phyloP scores from a whole-genome alignment of 2,888 invertebrate species.

The Hydrotaea diabolus region DNA sequence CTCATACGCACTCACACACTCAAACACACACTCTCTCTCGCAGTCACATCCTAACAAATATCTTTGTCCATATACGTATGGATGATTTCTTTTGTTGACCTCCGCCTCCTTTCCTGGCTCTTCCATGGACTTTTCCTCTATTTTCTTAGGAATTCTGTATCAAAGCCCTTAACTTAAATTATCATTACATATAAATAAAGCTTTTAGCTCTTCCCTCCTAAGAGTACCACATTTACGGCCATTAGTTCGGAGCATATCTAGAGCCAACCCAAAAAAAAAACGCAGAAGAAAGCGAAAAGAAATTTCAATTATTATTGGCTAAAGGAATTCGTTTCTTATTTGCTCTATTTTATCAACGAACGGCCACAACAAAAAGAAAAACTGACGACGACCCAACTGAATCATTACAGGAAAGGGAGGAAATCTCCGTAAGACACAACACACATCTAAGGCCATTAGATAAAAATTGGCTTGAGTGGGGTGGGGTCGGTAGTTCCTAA shows the following conservation, averaged over 20 bases:
- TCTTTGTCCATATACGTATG: neutral
- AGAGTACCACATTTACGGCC: conserved; percentile 37
- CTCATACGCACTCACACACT: conserved; percentile 2
- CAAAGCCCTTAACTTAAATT: conserved; percentile 59
- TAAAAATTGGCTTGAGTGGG: conserved; percentile 53
- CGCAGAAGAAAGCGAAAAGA: conserved; percentile 16
- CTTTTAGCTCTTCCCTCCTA: conserved; percentile 47
- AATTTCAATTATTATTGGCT: conserved; percentile 67
- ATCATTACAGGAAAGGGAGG: neutral
- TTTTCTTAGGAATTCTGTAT: neutral
- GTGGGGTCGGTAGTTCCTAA: no score
- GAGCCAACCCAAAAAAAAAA: neutral
- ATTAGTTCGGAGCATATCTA: conserved; percentile 61
- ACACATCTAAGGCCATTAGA: conserved; percentile 58
- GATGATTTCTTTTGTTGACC: conserved; percentile 6
- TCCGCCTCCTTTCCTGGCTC: neutral
- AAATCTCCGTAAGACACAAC: neutral
- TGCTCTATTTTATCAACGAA: conserved; percentile 50
- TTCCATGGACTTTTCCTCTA: conserved; percentile 8
- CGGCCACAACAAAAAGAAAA: conserved; percentile 27
- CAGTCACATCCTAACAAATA: neutral
- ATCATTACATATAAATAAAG: conserved; percentile 64
- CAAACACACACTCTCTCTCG: neutral
- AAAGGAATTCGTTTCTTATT: conserved; percentile 55
- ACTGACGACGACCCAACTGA: no score